These are phyloP conservation scores for Diphyllodes magnificus DNA, from an alignment of 2,113 vertebrate genomes.

Conservation along the genomic window DNA sequence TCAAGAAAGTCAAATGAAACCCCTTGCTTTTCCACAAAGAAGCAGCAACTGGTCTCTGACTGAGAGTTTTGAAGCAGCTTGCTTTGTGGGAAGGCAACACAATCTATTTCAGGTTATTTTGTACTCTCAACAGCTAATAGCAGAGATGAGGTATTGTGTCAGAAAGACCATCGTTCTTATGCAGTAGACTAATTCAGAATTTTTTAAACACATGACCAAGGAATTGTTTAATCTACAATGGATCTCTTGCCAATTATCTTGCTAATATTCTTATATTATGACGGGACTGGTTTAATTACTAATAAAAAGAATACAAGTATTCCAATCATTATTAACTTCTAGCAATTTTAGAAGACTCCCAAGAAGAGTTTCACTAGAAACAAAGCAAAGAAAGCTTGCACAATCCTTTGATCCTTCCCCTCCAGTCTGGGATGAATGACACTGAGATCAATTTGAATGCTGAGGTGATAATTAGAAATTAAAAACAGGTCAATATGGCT, in stretches of 20 bases:
- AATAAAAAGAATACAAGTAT: background rate
- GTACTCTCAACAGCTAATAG: background rate
- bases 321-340: background rate
- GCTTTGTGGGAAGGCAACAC: background rate
- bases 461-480: background rate
- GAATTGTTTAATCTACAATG: background rate
- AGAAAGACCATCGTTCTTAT: background rate
- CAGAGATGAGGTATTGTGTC: background rate
- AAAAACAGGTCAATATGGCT: background rate
- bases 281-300: background rate
- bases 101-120: background rate
- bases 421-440: background rate
- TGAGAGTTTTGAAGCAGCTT: background rate
- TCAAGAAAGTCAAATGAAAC: conserved; percentile 25
- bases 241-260: background rate
- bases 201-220: background rate
- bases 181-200: background rate
- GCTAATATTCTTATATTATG: background rate
- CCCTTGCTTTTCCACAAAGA: background rate
- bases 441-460: background rate
- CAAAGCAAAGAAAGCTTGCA: background rate
- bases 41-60: background rate
- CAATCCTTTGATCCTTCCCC: background rate
- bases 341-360: background rate
- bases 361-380: background rate